These are phyloP conservation scores for Athetis lepigone DNA, from an alignment of 2,888 invertebrate genomes.

Conservation along the genomic window DNA sequence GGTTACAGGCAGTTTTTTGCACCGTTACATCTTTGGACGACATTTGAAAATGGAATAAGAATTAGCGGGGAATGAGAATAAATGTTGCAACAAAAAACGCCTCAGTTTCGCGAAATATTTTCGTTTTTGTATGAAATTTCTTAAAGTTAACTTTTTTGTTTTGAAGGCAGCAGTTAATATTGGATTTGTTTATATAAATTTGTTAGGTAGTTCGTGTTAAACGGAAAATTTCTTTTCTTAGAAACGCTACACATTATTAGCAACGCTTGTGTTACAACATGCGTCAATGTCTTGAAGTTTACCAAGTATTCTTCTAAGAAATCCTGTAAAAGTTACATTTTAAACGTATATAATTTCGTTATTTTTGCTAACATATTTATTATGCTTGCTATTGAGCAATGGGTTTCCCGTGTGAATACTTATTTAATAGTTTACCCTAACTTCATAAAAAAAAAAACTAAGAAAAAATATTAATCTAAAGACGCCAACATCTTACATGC, in stretches of 20 bases:
- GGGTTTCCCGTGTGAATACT: too few species aligned
- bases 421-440: too few species aligned
- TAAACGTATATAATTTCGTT: too few species aligned
- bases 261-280: slow-evolving; percentile 6
- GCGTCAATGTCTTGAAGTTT: neutral
- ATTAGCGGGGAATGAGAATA: slow-evolving; percentile 68
- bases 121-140: neutral
- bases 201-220: too few species aligned
- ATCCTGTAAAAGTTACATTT: neutral
- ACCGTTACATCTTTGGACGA: slow-evolving; percentile 74
- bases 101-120: neutral
- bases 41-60: slow-evolving; percentile 80
- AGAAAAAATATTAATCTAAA: slow-evolving; percentile 4
- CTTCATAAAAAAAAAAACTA: too few species aligned
- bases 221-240: neutral
- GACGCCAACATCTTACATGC: slow-evolving; percentile 53
- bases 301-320: slow-evolving; percentile 14
- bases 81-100: slow-evolving; percentile 12
- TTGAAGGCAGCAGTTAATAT: too few species aligned
- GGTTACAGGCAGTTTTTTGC: slow-evolving; percentile 79
- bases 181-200: too few species aligned
- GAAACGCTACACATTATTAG: neutral
- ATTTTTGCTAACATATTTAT: too few species aligned
- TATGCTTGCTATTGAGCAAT: too few species aligned
- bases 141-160: neutral